Percentiles rank a stretch among this genome's conserved stretches.
These are phyloP conservation scores for Ethmia dodecea DNA, from an alignment of 2,888 invertebrate genomes.

Conservation along the genomic window DNA sequence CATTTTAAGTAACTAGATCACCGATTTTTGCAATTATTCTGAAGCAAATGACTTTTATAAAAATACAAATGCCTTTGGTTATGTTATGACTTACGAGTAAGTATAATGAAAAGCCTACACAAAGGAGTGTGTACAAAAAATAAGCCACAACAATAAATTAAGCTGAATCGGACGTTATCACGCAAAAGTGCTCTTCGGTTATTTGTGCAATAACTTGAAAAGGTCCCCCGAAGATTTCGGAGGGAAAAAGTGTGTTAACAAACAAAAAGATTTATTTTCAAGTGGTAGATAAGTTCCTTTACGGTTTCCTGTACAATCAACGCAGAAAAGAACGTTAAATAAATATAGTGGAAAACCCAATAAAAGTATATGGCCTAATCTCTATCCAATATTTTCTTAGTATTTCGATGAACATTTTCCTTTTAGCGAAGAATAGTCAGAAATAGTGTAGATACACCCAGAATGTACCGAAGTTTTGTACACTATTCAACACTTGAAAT, in stretches of 20 bases:
- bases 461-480: no score
- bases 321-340: constrained; percentile 58
- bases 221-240: constrained; percentile 28
- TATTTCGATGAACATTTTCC: constrained; percentile 66
- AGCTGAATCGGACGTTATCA: constrained; percentile 46
- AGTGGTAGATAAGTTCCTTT: constrained; percentile 60
- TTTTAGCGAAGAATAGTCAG: constrained; percentile 31
- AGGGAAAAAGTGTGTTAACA: constrained; percentile 68
- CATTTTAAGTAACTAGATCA: no score
- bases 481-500: no score
- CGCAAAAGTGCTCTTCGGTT: constrained; percentile 35
- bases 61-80: no score
- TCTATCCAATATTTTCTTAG: constrained; percentile 75
- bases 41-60: no score
- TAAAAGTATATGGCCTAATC: constrained; percentile 76
- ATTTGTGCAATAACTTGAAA: constrained; percentile 45
- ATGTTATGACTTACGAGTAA: no score
- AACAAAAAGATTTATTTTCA: constrained; percentile 71
- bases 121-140: no score
- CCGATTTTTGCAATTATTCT: no score
- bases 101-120: constrained; percentile 31
- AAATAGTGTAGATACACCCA: constrained; percentile 35
- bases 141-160: constrained; percentile 50
- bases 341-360: constrained; percentile 72
- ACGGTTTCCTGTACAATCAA: constrained; percentile 39